Conservation (phyloP, 1,140 invertebrate species). For the Arctopsyche grandis region DNA sequence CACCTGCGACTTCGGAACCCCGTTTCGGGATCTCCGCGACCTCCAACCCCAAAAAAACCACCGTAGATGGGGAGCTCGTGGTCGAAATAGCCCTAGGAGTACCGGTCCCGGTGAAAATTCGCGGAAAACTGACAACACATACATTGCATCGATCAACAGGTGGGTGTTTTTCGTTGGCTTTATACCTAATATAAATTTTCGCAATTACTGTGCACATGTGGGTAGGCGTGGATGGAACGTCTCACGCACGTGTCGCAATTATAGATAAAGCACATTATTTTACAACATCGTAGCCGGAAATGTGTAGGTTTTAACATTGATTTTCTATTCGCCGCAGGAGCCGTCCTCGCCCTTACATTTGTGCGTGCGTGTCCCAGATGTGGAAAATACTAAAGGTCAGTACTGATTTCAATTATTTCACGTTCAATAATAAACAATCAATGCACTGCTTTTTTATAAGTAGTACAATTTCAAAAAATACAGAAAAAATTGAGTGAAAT, state of each 20-base stretch:
- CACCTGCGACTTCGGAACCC: neutral
- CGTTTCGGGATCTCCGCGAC: neutral
- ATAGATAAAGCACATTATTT: neutral
- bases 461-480: too few species aligned
- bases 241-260: conserved; percentile 16
- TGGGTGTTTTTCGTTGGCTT: neutral
- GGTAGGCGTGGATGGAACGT: neutral
- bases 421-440: too few species aligned
- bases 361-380: too few species aligned
- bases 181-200: conserved; percentile 7
- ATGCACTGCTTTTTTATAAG: too few species aligned
- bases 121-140: neutral
- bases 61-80: neutral
- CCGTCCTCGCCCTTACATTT: too few species aligned
- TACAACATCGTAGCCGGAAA: neutral
- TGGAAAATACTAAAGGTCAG: too few species aligned
- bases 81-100: neutral
- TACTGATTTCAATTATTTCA: too few species aligned
- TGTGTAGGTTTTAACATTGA: neutral
- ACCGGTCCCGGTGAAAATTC: neutral
- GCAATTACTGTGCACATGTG: neutral
- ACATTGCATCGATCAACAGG: too few species aligned
- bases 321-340: too few species aligned
- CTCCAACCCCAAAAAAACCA: neutral
- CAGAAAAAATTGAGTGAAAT: too few species aligned